These are phyloP conservation scores for Pitangus sulphuratus DNA, from an alignment of 2,797 vertebrate species.

Conservation along the genomic window DNA sequence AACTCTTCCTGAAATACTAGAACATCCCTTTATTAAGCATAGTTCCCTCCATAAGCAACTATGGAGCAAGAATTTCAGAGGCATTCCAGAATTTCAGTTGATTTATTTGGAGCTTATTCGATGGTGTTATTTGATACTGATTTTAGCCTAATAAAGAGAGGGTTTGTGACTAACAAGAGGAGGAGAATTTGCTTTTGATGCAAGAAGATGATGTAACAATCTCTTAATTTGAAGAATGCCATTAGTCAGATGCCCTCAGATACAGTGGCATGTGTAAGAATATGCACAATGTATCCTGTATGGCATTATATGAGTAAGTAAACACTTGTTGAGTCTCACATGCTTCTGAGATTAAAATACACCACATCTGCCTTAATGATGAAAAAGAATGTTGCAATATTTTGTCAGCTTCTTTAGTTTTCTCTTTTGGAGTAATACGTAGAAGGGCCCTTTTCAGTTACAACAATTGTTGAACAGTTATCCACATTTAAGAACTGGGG, in stretches of 20 bases:
- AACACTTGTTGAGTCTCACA: neutral
- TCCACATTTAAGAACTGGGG: neutral
- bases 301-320: neutral
- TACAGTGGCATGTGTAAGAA: neutral
- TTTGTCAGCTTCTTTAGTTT: neutral
- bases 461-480: neutral
- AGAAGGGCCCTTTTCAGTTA: neutral
- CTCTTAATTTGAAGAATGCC: neutral
- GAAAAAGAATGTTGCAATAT: neutral
- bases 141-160: neutral
- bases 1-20: constrained; percentile 16
- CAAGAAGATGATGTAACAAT: neutral
- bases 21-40: neutral
- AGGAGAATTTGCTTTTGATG: constrained; percentile 14
- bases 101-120: neutral
- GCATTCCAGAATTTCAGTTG: neutral
- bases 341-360: neutral
- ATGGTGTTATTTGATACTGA: neutral
- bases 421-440: neutral
- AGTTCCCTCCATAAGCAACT: neutral
- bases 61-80: neutral
- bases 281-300: neutral
- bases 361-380: neutral
- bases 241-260: constrained; percentile 15
- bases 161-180: neutral